Percentiles rank a stretch among this genome's conserved stretches.
These are phyloP conservation scores for Hepsetus odoe DNA, from an alignment of 2,113 vertebrate genomes.

Conservation along the genomic window DNA sequence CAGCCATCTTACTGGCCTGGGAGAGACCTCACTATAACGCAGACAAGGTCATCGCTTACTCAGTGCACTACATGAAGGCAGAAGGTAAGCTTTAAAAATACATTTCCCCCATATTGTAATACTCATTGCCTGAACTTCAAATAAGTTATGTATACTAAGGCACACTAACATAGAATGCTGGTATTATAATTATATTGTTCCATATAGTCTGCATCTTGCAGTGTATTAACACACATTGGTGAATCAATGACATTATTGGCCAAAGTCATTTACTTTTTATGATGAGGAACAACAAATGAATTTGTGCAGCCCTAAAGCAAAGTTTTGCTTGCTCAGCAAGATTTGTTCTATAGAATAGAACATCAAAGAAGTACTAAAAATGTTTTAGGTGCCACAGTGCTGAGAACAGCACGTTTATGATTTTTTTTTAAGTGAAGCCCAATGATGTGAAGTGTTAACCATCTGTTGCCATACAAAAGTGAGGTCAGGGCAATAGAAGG, in stretches of 20 bases:
- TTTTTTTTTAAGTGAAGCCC: background rate
- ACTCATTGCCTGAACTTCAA: too few relatives aligned
- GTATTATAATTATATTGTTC: too few relatives aligned
- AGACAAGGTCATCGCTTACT: conserved; percentile 97
- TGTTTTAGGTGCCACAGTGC: background rate
- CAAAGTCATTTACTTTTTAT: background rate
- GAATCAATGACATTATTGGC: background rate
- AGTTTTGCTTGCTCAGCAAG: background rate
- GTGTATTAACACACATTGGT: too few relatives aligned
- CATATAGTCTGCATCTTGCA: background rate
- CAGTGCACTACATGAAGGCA: conserved; percentile 96
- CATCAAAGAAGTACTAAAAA: background rate
- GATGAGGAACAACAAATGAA: background rate
- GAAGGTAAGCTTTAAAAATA: conserved; percentile 82
- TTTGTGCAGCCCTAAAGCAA: background rate
- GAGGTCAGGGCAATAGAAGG: conserved; percentile 69
- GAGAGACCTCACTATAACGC: conserved; percentile 93
- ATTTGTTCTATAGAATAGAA: background rate
- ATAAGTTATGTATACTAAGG: too few relatives aligned
- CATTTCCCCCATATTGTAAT: background rate
- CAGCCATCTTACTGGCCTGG: conserved; percentile 96
- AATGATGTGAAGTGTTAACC: conserved; percentile 48
- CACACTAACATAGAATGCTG: too few relatives aligned
- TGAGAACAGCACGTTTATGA: background rate
- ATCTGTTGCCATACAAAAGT: conserved; percentile 65